These are phyloP conservation scores for Erebia aethiops DNA, from an alignment of 2,888 invertebrate species.

Conservation along the genomic window DNA sequence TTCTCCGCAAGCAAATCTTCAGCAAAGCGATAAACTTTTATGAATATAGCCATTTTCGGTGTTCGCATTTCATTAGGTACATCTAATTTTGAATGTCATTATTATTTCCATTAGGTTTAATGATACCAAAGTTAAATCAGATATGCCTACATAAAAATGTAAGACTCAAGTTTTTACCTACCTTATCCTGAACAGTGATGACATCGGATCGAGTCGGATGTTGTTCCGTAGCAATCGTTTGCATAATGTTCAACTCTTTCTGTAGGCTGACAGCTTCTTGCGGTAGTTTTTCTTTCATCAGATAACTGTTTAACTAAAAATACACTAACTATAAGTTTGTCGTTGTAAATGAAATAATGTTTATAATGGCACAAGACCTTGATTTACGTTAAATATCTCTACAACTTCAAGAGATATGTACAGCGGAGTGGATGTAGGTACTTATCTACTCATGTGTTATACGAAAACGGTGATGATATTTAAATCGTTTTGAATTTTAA, in stretches of 20 bases:
- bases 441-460: too few relatives aligned
- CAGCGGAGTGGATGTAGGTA: too few relatives aligned
- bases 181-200: slow-evolving; percentile 84
- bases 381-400: too few relatives aligned
- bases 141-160: slow-evolving; percentile 2
- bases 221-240: slow-evolving; percentile 85
- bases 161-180: slow-evolving; percentile 45
- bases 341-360: too few relatives aligned
- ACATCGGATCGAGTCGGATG: slow-evolving; percentile 86
- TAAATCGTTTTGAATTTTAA: too few relatives aligned
- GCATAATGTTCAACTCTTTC: slow-evolving; percentile 87
- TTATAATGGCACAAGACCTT: too few relatives aligned
- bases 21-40: slow-evolving; percentile 15
- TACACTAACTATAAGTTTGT: slow-evolving; percentile 28
- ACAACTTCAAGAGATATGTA: too few relatives aligned
- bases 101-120: slow-evolving; percentile 9
- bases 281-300: slow-evolving; percentile 91
- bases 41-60: slow-evolving; percentile 1
- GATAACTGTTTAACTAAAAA: slow-evolving; percentile 85
- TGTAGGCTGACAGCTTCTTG: slow-evolving; percentile 86
- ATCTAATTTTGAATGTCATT: slow-evolving; percentile 6
- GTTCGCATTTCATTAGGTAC: neutral
- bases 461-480: too few relatives aligned
- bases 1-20: slow-evolving; percentile 1
- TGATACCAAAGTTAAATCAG: neutral